Conservation (phyloP, 2,797 vertebrate genomes). For the Holocentrus rufus region DNA sequence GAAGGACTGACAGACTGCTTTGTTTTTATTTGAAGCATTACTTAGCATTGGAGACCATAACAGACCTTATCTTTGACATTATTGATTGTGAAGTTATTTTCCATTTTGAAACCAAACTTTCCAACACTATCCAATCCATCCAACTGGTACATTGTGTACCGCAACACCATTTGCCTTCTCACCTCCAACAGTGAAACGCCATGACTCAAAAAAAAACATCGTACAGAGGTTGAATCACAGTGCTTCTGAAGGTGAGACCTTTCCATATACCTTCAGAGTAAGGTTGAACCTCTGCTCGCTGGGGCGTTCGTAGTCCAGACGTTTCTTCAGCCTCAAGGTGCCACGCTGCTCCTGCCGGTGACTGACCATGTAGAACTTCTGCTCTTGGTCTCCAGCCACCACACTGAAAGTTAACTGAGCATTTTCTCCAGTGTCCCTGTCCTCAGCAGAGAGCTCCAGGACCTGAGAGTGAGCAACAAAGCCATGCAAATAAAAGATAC, state of each 20-base stretch:
- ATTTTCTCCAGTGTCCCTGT: conserved; percentile 86
- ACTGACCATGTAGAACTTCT: conserved; percentile 90
- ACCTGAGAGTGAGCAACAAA: conserved; percentile 54
- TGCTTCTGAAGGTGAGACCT: neutral
- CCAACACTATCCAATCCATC: neutral
- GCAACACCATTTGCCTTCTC: conserved; percentile 6
- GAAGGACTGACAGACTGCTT: conserved; percentile 22
- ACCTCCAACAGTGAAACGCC: neutral
- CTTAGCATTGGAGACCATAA: conserved; percentile 15
- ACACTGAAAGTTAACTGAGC: conserved; percentile 88
- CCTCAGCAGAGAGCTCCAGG: conserved; percentile 84
- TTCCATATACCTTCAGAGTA: conserved; percentile 78
- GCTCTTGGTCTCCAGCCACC: conserved; percentile 86
- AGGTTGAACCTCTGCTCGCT: conserved; percentile 90
- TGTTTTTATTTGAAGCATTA: neutral
- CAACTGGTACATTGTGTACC: neutral
- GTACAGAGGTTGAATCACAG: conserved; percentile 1
- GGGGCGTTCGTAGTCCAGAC: conserved; percentile 88
- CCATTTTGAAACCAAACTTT: neutral
- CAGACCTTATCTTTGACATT: neutral
- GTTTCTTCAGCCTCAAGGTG: conserved; percentile 86
- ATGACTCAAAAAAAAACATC: conserved; percentile 16
- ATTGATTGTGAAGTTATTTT: neutral
- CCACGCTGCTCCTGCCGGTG: conserved; percentile 84
- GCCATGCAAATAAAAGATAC: neutral